Percentiles rank a stretch among this genome's conserved stretches.
phyloP scores from a whole-genome alignment of 2,797 vertebrate genomes.

The Clarias fuscus region DNA sequence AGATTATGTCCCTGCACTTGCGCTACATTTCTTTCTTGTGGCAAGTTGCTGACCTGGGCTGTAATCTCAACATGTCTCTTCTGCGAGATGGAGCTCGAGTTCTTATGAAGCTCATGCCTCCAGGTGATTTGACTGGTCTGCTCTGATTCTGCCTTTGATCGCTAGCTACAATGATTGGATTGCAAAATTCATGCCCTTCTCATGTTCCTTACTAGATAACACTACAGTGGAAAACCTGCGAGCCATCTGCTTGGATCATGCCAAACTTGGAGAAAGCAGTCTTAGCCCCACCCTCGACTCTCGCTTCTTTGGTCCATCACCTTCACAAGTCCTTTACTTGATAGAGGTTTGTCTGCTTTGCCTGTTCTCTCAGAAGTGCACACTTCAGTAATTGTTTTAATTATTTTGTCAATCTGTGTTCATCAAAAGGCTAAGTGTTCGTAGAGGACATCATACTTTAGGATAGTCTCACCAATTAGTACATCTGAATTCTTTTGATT shows the following conservation, averaged over 20 bases:
- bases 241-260: constrained; percentile 96
- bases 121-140: constrained; percentile 75
- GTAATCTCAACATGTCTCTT: constrained; percentile 96
- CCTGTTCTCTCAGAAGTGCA: neutral
- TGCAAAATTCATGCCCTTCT: neutral
- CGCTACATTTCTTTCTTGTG: constrained; percentile 99
- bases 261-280: constrained; percentile 98
- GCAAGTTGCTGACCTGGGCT: constrained; percentile 98
- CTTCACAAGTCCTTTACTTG: constrained; percentile 99
- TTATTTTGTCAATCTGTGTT: neutral
- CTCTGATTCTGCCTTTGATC: neutral
- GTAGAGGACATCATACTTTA: neutral
- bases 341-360: constrained; percentile 84
- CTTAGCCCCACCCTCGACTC: constrained; percentile 97
- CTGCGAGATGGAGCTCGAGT: constrained; percentile 95
- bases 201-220: constrained; percentile 81
- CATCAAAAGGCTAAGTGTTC: neutral
- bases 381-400: neutral
- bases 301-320: constrained; percentile 95
- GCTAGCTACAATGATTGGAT: constrained; percentile 6
- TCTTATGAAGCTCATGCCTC: constrained; percentile 99
- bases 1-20: constrained; percentile 99
- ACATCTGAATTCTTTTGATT: neutral
- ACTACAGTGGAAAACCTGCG: constrained; percentile 95
- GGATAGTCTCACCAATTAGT: neutral